Evolutionary conservation across 2,888 invertebrate species (phyloP), one percentile per base, ranked within the genome.

Genomic region (Pemphredon lugubris): DNA sequence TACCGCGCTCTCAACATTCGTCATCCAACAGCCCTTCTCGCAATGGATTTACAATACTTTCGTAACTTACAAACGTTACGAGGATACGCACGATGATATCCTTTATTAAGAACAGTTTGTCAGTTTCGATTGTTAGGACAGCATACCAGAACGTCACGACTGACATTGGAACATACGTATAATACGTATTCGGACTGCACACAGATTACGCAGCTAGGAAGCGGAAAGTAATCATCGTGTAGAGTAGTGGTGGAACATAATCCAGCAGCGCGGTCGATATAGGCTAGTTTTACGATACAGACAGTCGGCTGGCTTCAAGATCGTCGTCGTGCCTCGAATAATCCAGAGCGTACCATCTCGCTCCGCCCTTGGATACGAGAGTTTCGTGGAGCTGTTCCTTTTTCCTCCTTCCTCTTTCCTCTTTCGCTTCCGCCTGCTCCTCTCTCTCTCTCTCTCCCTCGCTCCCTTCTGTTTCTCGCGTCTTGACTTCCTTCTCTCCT

Each of bases 321-420:
- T 84, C 82, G 81, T 84, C 84, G 83, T 83, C 86, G 84, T 86
- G 86, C 84, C 60, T 77, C 83, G 85, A 87, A 87, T 87, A 87
- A 87, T 87, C 84, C 84, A 79, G 73, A 77, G 75, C 68, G 74
- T 77, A 74, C 59, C 66, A 39, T 50, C 63, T 53, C 40, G 44
- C 57, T 67, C 60, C 71, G n/a, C n/a, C 75, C 75, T 67, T 63
- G 66, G 61, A 73, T 82, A 71, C 68, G 70, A 73, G 69, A 5
- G n/a, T 68, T 68, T 67, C 61, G 57, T 65, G 66, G 60, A 59
- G 54, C 45, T 48, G 39, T 50, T 78, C 45, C 55, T 54, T 71
- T 70, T 69, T 67, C 59, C 51, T 51, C 59, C 72, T 55, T 63
- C 60, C 21, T 55, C 20, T 53, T 53, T 73, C 77, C 47, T 73